Conservation (phyloP, 2,888 invertebrate species). For the Drosophila mulleri region DNA sequence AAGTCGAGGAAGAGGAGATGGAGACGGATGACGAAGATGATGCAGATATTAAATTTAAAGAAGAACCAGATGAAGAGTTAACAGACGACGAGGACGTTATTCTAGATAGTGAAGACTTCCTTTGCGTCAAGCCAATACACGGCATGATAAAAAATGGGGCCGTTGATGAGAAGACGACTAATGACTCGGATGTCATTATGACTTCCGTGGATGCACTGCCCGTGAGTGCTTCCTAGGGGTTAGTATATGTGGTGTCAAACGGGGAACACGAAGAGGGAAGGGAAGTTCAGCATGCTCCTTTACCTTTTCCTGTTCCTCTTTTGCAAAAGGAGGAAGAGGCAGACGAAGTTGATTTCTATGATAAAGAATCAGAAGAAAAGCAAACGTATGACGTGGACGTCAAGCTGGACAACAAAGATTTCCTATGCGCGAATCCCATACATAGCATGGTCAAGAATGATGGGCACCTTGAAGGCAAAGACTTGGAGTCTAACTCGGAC, state of each 20-base stretch:
- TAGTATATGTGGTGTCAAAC: background rate
- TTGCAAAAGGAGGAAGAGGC: background rate
- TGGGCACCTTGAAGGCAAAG: conserved; percentile 4
- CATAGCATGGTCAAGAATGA: conserved; percentile 28
- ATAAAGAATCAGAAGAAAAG: background rate
- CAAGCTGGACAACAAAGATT: conserved; percentile 59
- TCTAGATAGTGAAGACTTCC: conserved; percentile 62
- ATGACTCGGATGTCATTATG: conserved; percentile 37
- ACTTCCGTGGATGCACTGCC: conserved; percentile 32
- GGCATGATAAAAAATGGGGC: conserved; percentile 22
- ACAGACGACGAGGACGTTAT: conserved; percentile 46
- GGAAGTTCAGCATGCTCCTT: background rate
- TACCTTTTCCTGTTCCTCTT: background rate
- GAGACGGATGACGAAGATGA: conserved; percentile 1
- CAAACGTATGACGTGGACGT: conserved; percentile 35
- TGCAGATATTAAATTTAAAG: conserved; percentile 13
- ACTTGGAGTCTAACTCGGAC: conserved; percentile 9
- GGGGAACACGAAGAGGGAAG: background rate
- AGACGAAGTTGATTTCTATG: conserved; percentile 7
- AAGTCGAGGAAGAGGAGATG: background rate
- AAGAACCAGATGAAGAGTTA: conserved; percentile 5
- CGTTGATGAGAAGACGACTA: conserved; percentile 1
- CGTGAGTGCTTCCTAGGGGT: conserved; percentile 31
- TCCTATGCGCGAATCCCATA: conserved; percentile 50
- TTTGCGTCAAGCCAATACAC: conserved; percentile 50